These are phyloP conservation scores for Sarcophaga subvicina DNA, from an alignment of 2,888 invertebrate genomes.

Conservation along the genomic window DNA sequence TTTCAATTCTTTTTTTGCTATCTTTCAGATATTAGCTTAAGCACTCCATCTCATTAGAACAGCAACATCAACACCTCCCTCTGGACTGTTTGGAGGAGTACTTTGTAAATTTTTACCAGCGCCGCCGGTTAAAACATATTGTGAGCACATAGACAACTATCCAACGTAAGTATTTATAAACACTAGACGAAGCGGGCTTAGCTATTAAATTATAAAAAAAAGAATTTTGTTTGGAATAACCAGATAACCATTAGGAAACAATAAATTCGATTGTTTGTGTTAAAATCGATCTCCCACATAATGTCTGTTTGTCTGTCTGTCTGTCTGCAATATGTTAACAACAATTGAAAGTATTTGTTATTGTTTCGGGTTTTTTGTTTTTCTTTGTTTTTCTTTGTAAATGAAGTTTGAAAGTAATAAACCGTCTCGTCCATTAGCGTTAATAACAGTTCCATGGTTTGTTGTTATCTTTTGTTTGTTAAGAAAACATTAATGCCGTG, in stretches of 20 bases:
- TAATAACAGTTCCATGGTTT: slow-evolving; percentile 24
- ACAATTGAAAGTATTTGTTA: slow-evolving; percentile 3
- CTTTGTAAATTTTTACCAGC: slow-evolving; percentile 88
- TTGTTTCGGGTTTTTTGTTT: no score
- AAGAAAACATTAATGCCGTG: slow-evolving; percentile 40
- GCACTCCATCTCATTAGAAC: slow-evolving; percentile 70
- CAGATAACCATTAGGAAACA: neutral
- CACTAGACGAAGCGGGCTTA: no score
- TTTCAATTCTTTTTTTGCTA: neutral
- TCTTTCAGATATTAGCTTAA: slow-evolving; percentile 78
- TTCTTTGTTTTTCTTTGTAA: neutral
- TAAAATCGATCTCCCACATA: slow-evolving; percentile 26
- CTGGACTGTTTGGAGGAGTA: slow-evolving; percentile 81
- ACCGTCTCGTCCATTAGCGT: slow-evolving; percentile 18
- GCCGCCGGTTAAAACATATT: slow-evolving; percentile 91
- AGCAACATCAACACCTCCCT: slow-evolving; percentile 77
- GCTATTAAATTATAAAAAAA: no score
- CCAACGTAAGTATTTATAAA: slow-evolving; percentile 87
- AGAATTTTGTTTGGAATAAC: neutral
- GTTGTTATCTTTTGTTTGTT: slow-evolving; percentile 21
- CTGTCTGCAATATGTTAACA: neutral
- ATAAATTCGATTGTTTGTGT: slow-evolving; percentile 24
- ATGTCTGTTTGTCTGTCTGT: neutral
- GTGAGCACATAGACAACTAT: slow-evolving; percentile 91
- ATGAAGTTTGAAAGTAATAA: slow-evolving; percentile 6